Evolutionary conservation across 2,888 invertebrate genomes (phyloP), one percentile per base, ranked within the genome.

Genomic region (Mesorhabditis spiculigera): DNA sequence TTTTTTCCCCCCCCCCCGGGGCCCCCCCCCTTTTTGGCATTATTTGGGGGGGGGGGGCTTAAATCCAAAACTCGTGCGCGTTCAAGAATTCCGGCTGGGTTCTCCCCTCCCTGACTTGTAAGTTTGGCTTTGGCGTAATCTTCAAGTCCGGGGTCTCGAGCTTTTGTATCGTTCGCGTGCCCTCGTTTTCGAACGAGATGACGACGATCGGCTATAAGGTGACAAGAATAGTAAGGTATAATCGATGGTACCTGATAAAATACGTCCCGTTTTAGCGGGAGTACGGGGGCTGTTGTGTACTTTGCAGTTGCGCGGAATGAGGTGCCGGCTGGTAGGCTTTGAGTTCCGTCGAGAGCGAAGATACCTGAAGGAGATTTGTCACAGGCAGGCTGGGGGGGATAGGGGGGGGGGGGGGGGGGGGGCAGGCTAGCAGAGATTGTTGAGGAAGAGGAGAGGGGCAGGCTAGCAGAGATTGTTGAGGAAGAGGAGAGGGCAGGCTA

Each of bases 161-260:
- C 58, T 50, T 50, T 50, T 50, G 58, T 13, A 50, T 50, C 10
- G 10, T 50, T 50, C n/a, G 8, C 3, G 8, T 50, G 10, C n/a
- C 58, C n/a, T n/a, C 58, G n/a, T 50, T 50, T n/a, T 50, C 58
- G 58, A 50, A 50, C 58, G 58, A 50, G n/a, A 50, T n/a, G n/a
- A 50, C n/a, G 10, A 50, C 58, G 8, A 50, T 50, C n/a, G 58
- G 58, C 58, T 50, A 50, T 28, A 28, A 28, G 28, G 28, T 28
- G 28, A 28, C 28, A 28, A 28, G n/a, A 50, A 50, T 50, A 50
- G n/a, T 50, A 50, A 50, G n/a, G n/a, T 50, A 50, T 50, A 50
- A 50, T n/a, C n/a, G n/a, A 13, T 50, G 10, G n/a, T n/a, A 50
- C 58, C 58, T 50, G 58, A 50, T 50, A 50, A 50, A 50, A 10